phyloP scores from a whole-genome alignment of 2,888 invertebrate genomes.

The Lymantria monacha region DNA sequence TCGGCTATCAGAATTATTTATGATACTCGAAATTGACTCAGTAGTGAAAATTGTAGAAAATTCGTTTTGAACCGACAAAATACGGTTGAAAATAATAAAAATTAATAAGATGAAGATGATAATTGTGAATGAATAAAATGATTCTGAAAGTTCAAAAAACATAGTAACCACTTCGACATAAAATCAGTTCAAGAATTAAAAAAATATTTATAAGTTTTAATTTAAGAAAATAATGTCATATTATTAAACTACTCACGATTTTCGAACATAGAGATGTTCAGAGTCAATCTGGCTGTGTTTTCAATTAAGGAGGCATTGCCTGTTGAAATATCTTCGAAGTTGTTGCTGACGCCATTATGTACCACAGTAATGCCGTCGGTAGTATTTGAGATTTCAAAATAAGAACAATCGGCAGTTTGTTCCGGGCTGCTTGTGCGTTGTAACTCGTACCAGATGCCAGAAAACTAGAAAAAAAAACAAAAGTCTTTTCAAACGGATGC shows the following conservation, averaged over 20 bases:
- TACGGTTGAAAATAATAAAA: no score
- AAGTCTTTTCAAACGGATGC: no score
- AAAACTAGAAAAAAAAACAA: slow-evolving; percentile 44
- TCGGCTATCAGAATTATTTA: no score
- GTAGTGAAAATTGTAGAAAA: no score
- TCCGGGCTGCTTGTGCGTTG: slow-evolving; percentile 35
- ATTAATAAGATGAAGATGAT: no score
- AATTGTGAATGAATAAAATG: no score
- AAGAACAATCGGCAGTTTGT: slow-evolving; percentile 51
- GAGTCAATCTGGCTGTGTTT: slow-evolving; percentile 39
- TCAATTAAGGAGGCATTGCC: slow-evolving; percentile 33
- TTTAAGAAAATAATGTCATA: background rate
- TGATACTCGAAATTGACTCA: no score
- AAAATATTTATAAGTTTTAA: no score
- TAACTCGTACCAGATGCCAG: slow-evolving; percentile 58
- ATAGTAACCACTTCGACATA: no score
- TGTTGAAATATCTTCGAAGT: slow-evolving; percentile 44
- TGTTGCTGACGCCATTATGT: slow-evolving; percentile 42
- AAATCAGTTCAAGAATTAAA: no score
- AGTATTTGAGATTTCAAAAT: slow-evolving; percentile 29
- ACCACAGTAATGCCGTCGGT: slow-evolving; percentile 14
- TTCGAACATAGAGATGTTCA: slow-evolving; percentile 30
- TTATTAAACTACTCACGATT: slow-evolving; percentile 39
- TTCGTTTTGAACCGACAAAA: no score
- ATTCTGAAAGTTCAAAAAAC: no score